These are phyloP conservation scores for Alcedo quadribrachys DNA, from an alignment of 2,797 vertebrate species.

Conservation along the genomic window DNA sequence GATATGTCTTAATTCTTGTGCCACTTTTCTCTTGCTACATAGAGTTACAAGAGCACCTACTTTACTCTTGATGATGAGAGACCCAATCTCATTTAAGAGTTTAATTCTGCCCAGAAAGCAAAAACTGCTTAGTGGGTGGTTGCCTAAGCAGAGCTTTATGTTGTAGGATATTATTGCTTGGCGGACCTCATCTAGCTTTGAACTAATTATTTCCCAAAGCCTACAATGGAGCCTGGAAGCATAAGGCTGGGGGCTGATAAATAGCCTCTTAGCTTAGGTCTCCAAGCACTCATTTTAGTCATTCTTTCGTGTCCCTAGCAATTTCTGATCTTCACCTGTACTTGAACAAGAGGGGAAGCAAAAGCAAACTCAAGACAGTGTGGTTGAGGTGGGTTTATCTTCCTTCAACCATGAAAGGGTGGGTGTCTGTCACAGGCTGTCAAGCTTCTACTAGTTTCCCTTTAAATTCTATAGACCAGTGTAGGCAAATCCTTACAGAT, in stretches of 20 bases:
- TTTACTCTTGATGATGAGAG: not conserved
- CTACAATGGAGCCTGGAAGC: not conserved
- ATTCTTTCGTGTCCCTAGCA: not conserved
- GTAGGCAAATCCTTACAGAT: not conserved
- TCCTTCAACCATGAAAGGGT: not conserved
- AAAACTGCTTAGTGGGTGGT: not conserved
- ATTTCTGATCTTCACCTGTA: not conserved
- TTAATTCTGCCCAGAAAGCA: not conserved
- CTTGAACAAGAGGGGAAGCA: not conserved
- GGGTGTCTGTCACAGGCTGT: not conserved
- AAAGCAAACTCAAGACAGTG: not conserved
- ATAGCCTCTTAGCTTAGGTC: not conserved
- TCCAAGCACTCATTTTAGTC: not conserved
- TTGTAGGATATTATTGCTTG: not conserved
- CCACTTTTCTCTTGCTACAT: not conserved
- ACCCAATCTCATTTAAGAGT: not conserved
- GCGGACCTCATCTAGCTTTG: not conserved
- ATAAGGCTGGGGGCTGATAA: not conserved
- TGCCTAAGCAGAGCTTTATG: not conserved
- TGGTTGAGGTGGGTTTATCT: not conserved
- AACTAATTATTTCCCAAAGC: not conserved
- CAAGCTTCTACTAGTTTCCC: not conserved
- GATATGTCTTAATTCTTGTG: not conserved
- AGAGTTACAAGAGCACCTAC: not conserved
- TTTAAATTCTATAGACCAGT: not conserved